Conservation (phyloP, 2,113 vertebrate genomes). For the Trematomus loennbergii region DNA sequence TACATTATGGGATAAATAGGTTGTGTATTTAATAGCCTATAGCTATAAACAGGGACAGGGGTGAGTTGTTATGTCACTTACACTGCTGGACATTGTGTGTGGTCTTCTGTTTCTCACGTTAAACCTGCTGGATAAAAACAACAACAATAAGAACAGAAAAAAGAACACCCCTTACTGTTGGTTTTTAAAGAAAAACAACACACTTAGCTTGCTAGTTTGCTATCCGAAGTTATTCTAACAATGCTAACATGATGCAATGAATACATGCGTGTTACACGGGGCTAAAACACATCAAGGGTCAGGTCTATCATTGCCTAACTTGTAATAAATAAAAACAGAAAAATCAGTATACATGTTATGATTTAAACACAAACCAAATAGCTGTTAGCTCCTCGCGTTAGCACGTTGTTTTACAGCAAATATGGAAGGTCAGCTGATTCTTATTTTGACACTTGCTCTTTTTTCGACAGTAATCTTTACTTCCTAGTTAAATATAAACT, state of each 20-base stretch:
- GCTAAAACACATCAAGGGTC: accelerated
- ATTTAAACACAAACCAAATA: neutral
- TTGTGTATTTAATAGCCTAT: neutral
- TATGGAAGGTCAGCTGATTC: constrained; percentile 30
- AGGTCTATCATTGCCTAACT: neutral
- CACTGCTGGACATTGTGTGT: constrained; percentile 63
- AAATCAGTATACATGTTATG: accelerated
- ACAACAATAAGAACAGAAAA: neutral
- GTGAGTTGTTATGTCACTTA: constrained; percentile 51
- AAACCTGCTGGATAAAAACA: constrained; percentile 45
- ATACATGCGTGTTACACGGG: accelerated
- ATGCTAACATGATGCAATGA: constrained; percentile 47
- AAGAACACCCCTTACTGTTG: accelerated
- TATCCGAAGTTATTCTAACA: neutral
- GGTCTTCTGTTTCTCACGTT: neutral
- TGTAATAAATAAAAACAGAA: no score
- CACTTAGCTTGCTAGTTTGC: neutral
- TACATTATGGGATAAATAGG: neutral
- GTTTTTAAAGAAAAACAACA: neutral
- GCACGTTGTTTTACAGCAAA: neutral
- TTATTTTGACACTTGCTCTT: constrained; percentile 31
- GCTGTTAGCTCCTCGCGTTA: neutral
- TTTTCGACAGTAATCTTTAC: accelerated
- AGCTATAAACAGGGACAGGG: neutral
- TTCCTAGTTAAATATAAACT: accelerated